Evolutionary conservation across 1,140 invertebrate species (phyloP).

Genomic region (Lamellibrachia luymesi): DNA sequence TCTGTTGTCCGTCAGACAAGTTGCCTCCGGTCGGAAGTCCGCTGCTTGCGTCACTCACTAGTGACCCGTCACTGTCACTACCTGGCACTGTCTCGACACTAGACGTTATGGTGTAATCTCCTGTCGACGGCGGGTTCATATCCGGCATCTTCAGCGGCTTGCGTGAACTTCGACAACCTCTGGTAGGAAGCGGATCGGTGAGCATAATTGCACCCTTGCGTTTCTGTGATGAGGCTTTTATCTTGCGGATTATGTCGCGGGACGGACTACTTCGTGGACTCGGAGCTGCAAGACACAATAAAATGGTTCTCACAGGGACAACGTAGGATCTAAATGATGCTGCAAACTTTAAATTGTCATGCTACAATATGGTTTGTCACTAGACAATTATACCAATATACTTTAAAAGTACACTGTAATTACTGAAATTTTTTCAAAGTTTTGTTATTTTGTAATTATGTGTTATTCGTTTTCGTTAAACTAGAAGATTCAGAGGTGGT

Average conservation of each 20-base stretch:
- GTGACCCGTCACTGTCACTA: neutral
- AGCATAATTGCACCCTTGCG: slow-evolving; percentile 9
- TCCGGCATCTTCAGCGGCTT: neutral
- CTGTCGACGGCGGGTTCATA: neutral
- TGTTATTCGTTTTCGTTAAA: neutral
- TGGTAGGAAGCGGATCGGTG: slow-evolving; percentile 8
- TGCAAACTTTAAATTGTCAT: too few species aligned
- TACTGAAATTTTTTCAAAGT: neutral
- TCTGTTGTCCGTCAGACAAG: neutral
- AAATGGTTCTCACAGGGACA: neutral
- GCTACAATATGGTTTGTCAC: too few species aligned
- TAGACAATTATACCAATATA: neutral
- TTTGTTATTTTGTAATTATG: neutral
- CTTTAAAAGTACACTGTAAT: neutral
- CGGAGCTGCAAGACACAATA: neutral
- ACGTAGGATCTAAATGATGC: neutral
- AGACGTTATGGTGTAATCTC: neutral
- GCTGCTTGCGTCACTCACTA: neutral
- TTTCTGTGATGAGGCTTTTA: neutral
- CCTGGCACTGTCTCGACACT: neutral
- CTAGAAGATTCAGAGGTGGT: too few species aligned
- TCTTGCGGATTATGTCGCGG: neutral
- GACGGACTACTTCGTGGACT: neutral
- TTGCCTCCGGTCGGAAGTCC: neutral
- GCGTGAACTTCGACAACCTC: neutral